Evolutionary conservation across 2,888 invertebrate genomes (phyloP), one percentile per base, ranked within the genome.

Genomic region (Hirudinaria manillensis): DNA sequence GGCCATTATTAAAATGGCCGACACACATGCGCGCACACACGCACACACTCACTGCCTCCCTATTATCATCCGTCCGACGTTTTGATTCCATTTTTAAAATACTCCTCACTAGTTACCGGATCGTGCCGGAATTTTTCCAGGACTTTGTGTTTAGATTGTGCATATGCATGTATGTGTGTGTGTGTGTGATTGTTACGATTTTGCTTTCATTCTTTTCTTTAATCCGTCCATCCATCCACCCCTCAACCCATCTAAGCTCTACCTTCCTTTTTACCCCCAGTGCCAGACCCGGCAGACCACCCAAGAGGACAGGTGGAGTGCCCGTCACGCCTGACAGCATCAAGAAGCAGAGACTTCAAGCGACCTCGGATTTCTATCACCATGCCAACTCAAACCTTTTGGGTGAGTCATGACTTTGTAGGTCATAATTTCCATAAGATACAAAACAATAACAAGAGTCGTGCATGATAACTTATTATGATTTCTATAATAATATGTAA

Each of bases 251-350:
- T 61, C 61, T 19, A 24, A 21, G 1, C 29, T 61, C 61, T n/a
- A 27, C n/a, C 61, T 16, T 29, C 61, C 61, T 7, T 61, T 61
- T 61, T 61, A 13, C 29, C 29, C 3, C n/a, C 73, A 73, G 73
- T 65, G 73, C 73, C n/a, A 55, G 73, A 38, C 73, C 73, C 65
- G 73, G 73, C 36, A 56, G 73, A 55, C 73, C 73, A 32, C 73
- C 73, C 19, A 73, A 73, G 65, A 61, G 73, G 27, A 56, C 73
- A 1, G 65, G 65, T 24, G 56, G 36, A 51, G 38, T 73, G n/a
- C 19, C 36, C 38, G 55, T 73, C 36, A 38, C 73, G 38, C 36
- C 73, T 55, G 73, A 73, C 34, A 55, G 51, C 56, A 61, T 73
- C 55, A 73, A 73, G 56, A 73, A 73, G 56, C 73, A 73, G 61